These are phyloP conservation scores for Sarcoramphus papa DNA, from an alignment of 2,797 vertebrate genomes.

Conservation along the genomic window DNA sequence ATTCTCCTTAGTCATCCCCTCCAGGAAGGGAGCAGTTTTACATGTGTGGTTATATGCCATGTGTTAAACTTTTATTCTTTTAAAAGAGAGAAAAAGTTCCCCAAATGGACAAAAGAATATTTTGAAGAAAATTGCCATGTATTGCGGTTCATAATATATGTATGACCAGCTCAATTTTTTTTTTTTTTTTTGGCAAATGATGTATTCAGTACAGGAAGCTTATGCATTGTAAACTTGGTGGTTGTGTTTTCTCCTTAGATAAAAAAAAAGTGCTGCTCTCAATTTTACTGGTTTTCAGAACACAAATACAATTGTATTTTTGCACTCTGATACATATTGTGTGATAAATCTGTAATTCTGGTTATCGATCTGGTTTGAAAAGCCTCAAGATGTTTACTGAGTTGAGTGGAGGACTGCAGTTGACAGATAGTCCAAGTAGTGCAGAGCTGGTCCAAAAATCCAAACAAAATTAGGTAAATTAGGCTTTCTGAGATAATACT, in stretches of 20 bases:
- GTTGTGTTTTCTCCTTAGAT: background rate
- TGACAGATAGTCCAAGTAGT: background rate
- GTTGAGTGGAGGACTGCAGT: background rate
- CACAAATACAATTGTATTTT: accelerated
- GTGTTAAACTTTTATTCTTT: background rate
- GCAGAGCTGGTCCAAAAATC: background rate
- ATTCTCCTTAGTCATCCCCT: background rate
- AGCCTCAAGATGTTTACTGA: background rate
- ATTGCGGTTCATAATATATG: background rate
- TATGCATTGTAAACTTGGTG: background rate
- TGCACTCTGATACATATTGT: background rate
- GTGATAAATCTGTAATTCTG: background rate
- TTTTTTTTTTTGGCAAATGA: background rate
- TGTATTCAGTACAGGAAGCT: background rate
- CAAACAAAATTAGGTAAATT: background rate
- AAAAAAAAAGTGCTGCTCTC: background rate
- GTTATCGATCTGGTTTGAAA: background rate
- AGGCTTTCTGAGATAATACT: background rate
- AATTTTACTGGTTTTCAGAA: background rate
- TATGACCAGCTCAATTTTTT: background rate
- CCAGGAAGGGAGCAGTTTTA: background rate
- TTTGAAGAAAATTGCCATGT: background rate
- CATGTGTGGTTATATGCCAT: background rate
- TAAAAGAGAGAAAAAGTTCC: background rate
- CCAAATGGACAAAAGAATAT: background rate